Conservation (phyloP, 2,113 vertebrate genomes). For the Lichenostomus cassidix region DNA sequence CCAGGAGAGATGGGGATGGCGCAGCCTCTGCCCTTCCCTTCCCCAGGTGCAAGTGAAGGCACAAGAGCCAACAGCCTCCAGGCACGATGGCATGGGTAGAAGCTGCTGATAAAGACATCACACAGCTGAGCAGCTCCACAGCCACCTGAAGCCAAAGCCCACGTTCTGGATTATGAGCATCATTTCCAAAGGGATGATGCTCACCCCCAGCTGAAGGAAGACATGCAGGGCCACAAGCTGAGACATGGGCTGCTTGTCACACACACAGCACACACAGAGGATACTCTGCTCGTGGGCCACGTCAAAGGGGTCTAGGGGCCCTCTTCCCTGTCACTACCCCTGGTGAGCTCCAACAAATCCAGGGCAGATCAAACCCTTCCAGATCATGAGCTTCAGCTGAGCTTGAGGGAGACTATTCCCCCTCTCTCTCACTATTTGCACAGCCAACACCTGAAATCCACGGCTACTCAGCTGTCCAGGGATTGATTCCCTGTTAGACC, state of each 20-base stretch:
- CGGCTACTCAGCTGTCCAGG: not conserved
- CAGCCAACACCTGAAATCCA: not conserved
- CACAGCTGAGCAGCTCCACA: not conserved
- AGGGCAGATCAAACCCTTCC: not conserved
- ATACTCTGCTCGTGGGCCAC: not conserved
- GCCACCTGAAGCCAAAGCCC: not conserved
- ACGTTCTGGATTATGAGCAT: not conserved
- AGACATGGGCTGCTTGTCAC: not conserved
- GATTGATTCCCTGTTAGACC: not conserved
- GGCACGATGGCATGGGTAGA: accelerated
- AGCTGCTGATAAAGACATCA: not conserved
- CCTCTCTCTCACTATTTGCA: not conserved
- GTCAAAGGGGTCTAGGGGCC: not conserved
- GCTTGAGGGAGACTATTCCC: not conserved
- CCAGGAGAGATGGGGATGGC: not conserved
- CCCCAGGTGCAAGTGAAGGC: accelerated
- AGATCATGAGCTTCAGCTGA: not conserved
- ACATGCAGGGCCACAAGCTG: not conserved
- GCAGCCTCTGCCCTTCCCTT: not conserved
- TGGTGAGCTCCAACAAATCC: not conserved
- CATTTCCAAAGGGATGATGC: not conserved
- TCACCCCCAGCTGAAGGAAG: not conserved
- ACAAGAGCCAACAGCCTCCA: not conserved
- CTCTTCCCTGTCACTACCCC: not conserved
- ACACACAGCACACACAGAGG: not conserved